phyloP scores from a whole-genome alignment of 2,113 vertebrate genomes.

The Podarcis cretensis region DNA sequence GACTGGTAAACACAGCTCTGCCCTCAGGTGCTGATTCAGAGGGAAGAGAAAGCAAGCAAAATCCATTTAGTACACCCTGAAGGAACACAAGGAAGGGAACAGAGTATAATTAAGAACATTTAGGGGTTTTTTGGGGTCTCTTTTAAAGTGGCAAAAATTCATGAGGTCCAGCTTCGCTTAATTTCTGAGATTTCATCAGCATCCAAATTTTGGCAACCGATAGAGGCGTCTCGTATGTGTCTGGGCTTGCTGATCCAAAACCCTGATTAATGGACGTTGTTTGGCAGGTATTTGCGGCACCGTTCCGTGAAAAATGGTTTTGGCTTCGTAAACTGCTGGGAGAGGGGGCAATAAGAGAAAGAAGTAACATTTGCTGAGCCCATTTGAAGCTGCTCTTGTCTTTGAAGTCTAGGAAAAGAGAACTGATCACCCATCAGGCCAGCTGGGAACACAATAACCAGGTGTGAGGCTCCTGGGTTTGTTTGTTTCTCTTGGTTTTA shows the following conservation, averaged over 20 bases:
- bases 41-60: too few species aligned
- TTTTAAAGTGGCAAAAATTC: background rate
- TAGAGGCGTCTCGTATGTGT: accelerated
- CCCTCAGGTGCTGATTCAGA: background rate
- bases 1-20: background rate
- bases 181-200: too few species aligned
- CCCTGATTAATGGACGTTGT: background rate
- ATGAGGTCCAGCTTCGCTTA: too few species aligned
- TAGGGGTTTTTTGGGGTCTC: too few species aligned
- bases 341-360: too few species aligned
- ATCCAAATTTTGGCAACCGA: background rate
- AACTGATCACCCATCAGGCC: background rate
- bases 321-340: background rate
- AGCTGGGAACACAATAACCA: background rate
- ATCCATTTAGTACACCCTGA: background rate
- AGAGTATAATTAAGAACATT: background rate
- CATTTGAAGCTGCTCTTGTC: background rate
- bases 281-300: background rate
- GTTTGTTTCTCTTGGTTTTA: background rate
- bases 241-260: background rate
- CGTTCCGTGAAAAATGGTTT: background rate
- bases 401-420: background rate
- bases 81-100: background rate
- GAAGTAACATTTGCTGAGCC: background rate
- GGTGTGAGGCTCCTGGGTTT: background rate